Conservation (phyloP, 2,797 vertebrate genomes). For the Trachops cirrhosus region DNA sequence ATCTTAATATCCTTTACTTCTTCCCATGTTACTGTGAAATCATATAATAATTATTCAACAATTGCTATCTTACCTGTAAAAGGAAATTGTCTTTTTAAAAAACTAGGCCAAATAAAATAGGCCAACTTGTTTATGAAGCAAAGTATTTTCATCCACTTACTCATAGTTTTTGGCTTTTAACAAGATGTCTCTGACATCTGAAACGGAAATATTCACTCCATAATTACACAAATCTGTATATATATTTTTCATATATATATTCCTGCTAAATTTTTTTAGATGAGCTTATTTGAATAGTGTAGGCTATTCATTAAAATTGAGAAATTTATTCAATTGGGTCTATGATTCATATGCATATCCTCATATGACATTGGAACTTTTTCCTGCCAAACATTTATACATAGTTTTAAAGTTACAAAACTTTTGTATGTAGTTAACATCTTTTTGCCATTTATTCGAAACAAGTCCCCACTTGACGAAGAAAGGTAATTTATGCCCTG, state of each 20-base stretch:
- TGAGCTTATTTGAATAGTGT: conserved; percentile 51
- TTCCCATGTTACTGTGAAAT: conserved; percentile 13
- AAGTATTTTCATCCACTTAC: conserved; percentile 65
- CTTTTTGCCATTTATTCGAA: conserved; percentile 18
- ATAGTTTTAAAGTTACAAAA: conserved; percentile 21
- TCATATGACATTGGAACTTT: conserved; percentile 11
- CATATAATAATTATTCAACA: conserved; percentile 52
- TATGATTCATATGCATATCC: background rate
- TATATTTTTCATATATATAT: background rate
- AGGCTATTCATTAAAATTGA: conserved; percentile 43
- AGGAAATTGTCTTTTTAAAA: conserved; percentile 26
- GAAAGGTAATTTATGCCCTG: background rate
- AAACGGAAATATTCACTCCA: conserved; percentile 56
- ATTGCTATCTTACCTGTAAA: conserved; percentile 41
- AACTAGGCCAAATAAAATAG: conserved; percentile 64
- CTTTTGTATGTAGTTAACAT: background rate
- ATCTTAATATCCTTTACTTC: background rate
- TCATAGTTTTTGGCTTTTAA: conserved; percentile 64
- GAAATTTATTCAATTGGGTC: conserved; percentile 6
- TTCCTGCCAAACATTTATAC: background rate
- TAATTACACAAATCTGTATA: conserved; percentile 50
- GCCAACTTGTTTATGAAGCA: conserved; percentile 62
- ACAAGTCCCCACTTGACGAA: background rate
- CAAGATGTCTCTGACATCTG: conserved; percentile 60
- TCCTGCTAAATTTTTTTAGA: background rate